Evolutionary conservation across 1,140 invertebrate genomes (phyloP).

Genomic region (Battus philenor): DNA sequence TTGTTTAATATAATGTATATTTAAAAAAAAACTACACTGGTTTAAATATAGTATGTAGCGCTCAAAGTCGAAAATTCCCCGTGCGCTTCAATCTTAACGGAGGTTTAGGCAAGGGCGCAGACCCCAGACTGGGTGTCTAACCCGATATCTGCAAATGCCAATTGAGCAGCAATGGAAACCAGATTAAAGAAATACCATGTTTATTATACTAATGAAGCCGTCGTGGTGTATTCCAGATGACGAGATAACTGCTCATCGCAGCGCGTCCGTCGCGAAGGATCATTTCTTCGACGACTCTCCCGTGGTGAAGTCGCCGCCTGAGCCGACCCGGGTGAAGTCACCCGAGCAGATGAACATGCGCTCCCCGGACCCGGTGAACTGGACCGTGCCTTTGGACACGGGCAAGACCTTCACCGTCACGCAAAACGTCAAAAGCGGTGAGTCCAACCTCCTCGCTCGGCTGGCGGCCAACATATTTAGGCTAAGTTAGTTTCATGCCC

Average conservation of each 20-base stretch:
- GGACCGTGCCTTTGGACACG: constrained; percentile 94
- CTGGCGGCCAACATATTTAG: constrained; percentile 52
- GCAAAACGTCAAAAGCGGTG: constrained; percentile 92
- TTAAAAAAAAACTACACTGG: no score
- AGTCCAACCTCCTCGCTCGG: constrained; percentile 51
- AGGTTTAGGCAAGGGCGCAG: no score
- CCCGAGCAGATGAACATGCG: constrained; percentile 94
- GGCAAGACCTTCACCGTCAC: constrained; percentile 95
- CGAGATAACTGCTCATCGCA: constrained; percentile 63
- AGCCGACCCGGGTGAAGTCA: constrained; percentile 93
- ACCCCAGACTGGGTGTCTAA: no score
- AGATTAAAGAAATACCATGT: not conserved
- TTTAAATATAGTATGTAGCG: no score
- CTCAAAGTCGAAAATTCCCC: no score
- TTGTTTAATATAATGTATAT: no score
- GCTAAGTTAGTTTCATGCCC: constrained; percentile 29
- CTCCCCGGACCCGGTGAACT: constrained; percentile 93
- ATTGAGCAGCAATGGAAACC: no score
- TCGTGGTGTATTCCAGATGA: constrained; percentile 72
- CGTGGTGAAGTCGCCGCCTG: constrained; percentile 91
- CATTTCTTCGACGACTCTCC: constrained; percentile 74
- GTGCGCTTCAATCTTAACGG: no score
- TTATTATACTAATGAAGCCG: no score
- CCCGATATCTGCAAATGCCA: no score
- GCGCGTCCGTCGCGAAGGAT: constrained; percentile 70